Base-by-base conservation (phyloP, 2,113 vertebrate species). In the Orcinus orca region DNA sequence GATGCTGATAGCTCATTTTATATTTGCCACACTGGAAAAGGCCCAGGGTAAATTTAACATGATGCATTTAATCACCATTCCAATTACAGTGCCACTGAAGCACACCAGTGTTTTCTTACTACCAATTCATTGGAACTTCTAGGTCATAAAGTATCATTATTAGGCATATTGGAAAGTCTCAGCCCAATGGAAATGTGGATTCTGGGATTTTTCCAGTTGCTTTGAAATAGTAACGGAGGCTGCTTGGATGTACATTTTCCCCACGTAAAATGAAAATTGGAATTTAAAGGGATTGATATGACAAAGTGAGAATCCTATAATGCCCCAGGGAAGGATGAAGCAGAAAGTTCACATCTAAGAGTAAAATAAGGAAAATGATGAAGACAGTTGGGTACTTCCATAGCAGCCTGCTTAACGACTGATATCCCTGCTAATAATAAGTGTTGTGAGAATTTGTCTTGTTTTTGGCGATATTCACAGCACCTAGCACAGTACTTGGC, bases 21-120 rank as follows among this genome's bases (percentile, higher is more conserved):
- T 97, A 97, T 98, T 98, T 97, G 85, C 97, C 90, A 15, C 85
- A 58, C 89, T 98, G 98, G 97, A 98, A 98, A 95, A 95, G 41
- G 68, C 96, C 97, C 93, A 97, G 96, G 96, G 96, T 95, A 95
- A 73, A 4, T 98, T 98, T 97, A 97, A 95, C 86, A 29, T 97
- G 93, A 96, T 98, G 93, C n/a, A 33, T 97, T 98, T 98, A 98
- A 97, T 98, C 97, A 96, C 95, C 85, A 96, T 1, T 97, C 96
- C 96, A 97, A 97, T 98, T 98, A 97, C 8, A 97, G 63, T 96
- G 73, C 85, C 60, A 88, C 87, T 97, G 98, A 97, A 98, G 97
- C 93, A 98, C 95, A 88, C 97, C 98, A 96, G 12, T 1, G 67
- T 98, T 98, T 98, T 98, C 97, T 94, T 98, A 86, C 93, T 97